Conservation (phyloP, 2,113 vertebrate genomes). For the Geococcyx californianus region DNA sequence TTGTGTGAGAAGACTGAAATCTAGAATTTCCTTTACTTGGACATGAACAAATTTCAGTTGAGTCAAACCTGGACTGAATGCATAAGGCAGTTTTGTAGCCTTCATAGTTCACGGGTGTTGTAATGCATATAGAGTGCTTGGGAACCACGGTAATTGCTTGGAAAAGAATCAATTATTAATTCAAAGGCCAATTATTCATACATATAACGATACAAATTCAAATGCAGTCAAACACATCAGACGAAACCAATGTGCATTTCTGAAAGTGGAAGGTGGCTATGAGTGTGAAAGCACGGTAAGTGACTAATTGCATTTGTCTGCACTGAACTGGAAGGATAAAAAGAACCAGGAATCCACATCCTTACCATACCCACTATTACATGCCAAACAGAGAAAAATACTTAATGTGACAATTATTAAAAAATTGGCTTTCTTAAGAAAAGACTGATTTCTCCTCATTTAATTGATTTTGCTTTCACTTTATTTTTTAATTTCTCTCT, state of each 20-base stretch:
- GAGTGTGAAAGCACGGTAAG: neutral
- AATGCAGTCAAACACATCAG: neutral
- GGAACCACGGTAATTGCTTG: neutral
- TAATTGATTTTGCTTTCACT: constrained; percentile 1
- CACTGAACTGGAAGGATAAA: neutral
- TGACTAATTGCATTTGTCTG: neutral
- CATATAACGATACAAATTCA: neutral
- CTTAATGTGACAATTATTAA: neutral
- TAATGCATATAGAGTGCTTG: neutral
- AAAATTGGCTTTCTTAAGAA: neutral
- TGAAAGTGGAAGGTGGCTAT: rapidly evolving
- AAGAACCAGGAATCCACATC: neutral
- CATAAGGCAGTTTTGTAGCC: neutral
- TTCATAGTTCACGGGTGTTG: neutral
- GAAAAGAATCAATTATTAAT: neutral
- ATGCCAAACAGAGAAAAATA: neutral
- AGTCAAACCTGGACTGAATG: neutral
- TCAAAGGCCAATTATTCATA: neutral
- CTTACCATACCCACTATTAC: neutral
- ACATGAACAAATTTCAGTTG: neutral
- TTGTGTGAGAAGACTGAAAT: neutral
- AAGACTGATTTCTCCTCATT: neutral
- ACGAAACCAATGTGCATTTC: neutral
- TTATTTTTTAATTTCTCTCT: neutral
- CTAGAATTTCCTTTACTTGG: neutral